Base-by-base conservation (phyloP, 2,888 invertebrate genomes). In the Melieria crassipennis region DNA sequence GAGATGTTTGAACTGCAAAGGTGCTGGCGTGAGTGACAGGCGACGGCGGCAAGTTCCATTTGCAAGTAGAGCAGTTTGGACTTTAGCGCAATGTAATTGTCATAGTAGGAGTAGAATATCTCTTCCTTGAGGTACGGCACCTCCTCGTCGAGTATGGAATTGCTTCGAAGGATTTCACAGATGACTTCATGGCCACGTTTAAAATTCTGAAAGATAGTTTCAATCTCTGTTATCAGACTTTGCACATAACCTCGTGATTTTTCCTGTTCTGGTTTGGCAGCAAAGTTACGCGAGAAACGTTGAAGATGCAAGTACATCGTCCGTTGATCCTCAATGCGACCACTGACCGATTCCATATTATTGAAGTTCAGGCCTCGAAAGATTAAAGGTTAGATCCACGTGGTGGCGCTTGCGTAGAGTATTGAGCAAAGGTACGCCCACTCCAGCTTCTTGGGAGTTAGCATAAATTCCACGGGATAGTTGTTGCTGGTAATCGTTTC, bases 111-210 rank as follows among this genome's bases (percentile, higher is more conserved):
- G 62, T 64, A 70, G 16, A 56, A 69, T 11, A 52, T 47, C n/a
- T 67, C 70, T 7, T 71, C 48, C 56, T 11, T 66, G n/a, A 69
- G 9, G 10, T 71, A 71, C 45, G 58, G 67, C 52, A 69, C 69
- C 48, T 69, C 62, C 16, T 61, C 46, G 4, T 16, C 43, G 3
- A 60, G 16, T 11, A 72, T 50, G 4, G 69, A 72, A 42, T 55
- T 65, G 5, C 58, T 16, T 62, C 55, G 43, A 10, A 65, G 55
- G 5, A 30, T 65, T 65, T 48, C 45, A 11, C 43, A 62, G 43
- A 72, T 69, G 43, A 65, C 56, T 46, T 45, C 58, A n/a, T 69
- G 72, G 9, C 66, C 56, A 52, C 47, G 7, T 13, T 69, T 68
- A 11, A 72, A 72, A 47, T 65, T 42, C 13, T 60, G 52, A 56